These are phyloP conservation scores for Girardinus metallicus DNA, from an alignment of 2,797 vertebrate species.

Conservation along the genomic window DNA sequence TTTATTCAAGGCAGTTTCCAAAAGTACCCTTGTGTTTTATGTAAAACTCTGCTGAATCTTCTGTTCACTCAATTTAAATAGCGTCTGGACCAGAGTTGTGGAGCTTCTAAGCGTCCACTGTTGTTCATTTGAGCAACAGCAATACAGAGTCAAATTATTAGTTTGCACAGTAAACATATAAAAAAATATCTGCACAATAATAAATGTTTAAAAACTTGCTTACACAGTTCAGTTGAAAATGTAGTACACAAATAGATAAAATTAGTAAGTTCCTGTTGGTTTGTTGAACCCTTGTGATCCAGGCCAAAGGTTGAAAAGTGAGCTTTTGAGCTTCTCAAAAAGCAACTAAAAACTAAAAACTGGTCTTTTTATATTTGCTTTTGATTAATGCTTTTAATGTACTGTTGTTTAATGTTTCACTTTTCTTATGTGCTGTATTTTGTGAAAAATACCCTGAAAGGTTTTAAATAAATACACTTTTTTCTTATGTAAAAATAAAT, in stretches of 20 bases:
- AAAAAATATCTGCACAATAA: background rate
- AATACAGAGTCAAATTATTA: background rate
- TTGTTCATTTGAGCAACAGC: background rate
- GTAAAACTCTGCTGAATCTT: background rate
- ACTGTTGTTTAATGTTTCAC: background rate
- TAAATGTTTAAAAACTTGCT: background rate
- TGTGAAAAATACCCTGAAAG: background rate
- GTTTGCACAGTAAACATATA: background rate
- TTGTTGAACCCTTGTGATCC: background rate
- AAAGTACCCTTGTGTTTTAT: background rate
- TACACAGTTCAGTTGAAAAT: slow-evolving; percentile 17
- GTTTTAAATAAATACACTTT: background rate
- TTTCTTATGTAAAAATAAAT: background rate
- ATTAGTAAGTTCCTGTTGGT: background rate
- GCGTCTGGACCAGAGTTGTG: background rate
- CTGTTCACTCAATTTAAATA: background rate
- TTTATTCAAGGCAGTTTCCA: background rate
- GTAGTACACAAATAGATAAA: background rate
- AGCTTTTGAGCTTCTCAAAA: background rate
- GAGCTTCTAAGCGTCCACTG: background rate
- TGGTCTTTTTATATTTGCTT: background rate
- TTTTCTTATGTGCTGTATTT: background rate
- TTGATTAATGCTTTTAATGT: background rate
- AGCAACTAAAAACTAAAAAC: background rate
- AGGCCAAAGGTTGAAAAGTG: background rate